Evolutionary conservation across 1,140 invertebrate species (phyloP), one percentile per base, ranked within the genome.

Genomic region (Drosophila chauvacae): DNA sequence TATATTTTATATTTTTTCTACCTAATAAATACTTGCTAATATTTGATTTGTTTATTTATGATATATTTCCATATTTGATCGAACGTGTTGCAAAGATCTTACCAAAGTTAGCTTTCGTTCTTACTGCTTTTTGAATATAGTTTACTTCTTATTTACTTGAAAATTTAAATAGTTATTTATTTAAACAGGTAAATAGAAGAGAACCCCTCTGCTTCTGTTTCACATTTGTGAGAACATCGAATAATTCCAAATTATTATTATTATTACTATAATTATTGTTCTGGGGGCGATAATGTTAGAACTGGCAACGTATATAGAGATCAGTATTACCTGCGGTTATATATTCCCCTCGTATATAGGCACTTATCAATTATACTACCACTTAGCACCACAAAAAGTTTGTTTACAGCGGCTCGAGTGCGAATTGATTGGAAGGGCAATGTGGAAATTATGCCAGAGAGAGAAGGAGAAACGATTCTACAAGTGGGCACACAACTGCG

Each of bases 331-430:
- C 50, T 71, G 28, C 18, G 33, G 26, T 33, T 20, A 41, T 55
- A 30, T 42, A 23, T 42, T 10, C 20, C 20, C 30, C 1, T 5
- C 1, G 2, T 20, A 45, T 10, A 44, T 45, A 48, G 16, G 16
- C 50, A 66, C 28, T 60, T 72, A 72, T 72, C 69, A 72, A 58
- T 70, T 50, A 59, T 72, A 59, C 44, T 41, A 13, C 51, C 66
- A 72, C 69, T 72, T 72, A 50, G 66, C 51, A 71, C 65, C 37
- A 4, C 2, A n/a, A 70, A 39, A 41, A 48, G 64, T 70, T 70
- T 71, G 65, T 71, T 71, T 71, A 71, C 68, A 69, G 23, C 42
- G 28, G 5, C 1, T 41, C 18, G 30, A 41, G 69, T 59, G 44
- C 51, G n/a, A 71, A 71, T 50, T 50, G 66, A 71, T 71, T 39